Base-by-base conservation (phyloP, 2,113 vertebrate genomes). In the Oncorhynchus kisutch region DNA sequence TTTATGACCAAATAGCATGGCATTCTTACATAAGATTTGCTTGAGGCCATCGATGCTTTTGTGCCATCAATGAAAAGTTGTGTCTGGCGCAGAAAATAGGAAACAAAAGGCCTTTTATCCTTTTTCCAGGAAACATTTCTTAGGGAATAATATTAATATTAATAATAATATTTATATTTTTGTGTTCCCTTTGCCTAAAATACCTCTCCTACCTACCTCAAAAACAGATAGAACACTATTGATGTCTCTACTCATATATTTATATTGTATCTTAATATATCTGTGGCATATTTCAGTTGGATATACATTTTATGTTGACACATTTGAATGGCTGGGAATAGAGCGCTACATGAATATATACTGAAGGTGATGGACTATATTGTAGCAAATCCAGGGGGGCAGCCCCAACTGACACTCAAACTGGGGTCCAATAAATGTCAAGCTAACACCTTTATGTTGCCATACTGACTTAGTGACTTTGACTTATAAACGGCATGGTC, bases 21-120 rank as follows among this genome's bases (percentile, higher is more conserved):
- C 39, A 45, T 45, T 45, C 39, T 45, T 45, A 45, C 39, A 45
- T 45, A 45, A 11, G 39, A 2, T 9, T 45, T 45, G 39, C 39
- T 45, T 11, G 39, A 45, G 39, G 8, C 51, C 51, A 54, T 54
- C 51, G 1, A 2, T 18, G 51, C 51, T 54, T 18, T 6, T 4
- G 9, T 54, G 69, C 45, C 48, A 54, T 54, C 69, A 22, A 24
- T 54, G 48, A 65, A 29, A 57, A 20, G 20, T 9, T 48, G 51
- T 4, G 2, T 18, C 51, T 54, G 68, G 45, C 22, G 24, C 45
- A 65, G 57, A 25, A 62, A 29, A 25, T 13, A 68, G 20, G 45
- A 67, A 68, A 25, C 3, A 54, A 62, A 68, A 70, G 80, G 76
- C 60, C 74, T 22, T 20, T 20, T 8, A 62, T 62, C 59, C 16